Evolutionary conservation across 1,140 invertebrate genomes (phyloP), one percentile per base, ranked within the genome.

Genomic region (Tetramorium parvispinum): DNA sequence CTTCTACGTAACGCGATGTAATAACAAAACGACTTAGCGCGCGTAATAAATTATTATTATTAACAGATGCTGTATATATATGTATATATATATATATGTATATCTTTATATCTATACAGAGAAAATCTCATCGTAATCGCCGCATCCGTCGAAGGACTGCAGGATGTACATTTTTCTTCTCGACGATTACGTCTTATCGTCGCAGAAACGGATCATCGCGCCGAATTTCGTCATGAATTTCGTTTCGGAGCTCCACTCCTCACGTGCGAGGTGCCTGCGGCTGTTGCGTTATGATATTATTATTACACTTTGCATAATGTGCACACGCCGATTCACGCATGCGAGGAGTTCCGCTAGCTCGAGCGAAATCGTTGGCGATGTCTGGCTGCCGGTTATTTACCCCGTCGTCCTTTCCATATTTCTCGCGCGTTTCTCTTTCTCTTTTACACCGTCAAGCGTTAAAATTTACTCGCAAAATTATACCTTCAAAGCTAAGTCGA

Each of bases 201-300:
- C 43, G 82, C 51, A 88, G 81, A 61, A 85, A 89, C 81, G 87
- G 87, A 85, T 85, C 71, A 32, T 68, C 46, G 51, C 37, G 51
- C 46, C 49, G 37, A 55, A 49, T 55, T 40, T 77, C 73, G 61
- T 59, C 70, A 49, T 32, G 37, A 46, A 37, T 66, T 59, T 55
- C n/a, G 21, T 40, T 51, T 43, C 43, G 40, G 51, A n/a, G 53
- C 27, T 11, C 73, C 40, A 73, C 51, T 37, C 11, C 61, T 71
- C 63, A n/a, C 32, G 8, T 51, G 21, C 66, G 5, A 73, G 71
- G 57, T 66, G 86, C 78, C 10, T 55, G 18, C 37, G 3, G 27
- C 8, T 13, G 49, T 21, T 18, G 59, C 32, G 65, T 86, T 59
- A 79, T 16, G 13, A 51, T 51, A 51, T 16, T 4, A 86, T 77